Evolutionary conservation across 2,888 invertebrate genomes (phyloP).

Genomic region (Elgonia sp.): DNA sequence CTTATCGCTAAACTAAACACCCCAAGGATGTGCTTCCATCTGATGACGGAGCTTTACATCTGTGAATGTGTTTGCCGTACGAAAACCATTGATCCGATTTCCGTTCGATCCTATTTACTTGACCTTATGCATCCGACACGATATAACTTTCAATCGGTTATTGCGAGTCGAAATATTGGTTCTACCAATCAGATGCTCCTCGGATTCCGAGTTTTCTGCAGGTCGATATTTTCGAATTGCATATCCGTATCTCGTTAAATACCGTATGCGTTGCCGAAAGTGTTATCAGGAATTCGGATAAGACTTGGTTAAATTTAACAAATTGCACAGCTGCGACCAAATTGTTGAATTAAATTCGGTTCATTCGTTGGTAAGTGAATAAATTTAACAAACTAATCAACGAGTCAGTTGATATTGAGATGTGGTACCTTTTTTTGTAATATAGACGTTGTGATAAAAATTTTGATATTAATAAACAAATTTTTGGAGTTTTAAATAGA

Average conservation of each 20-base stretch:
- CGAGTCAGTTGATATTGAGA: too few species aligned
- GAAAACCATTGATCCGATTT: conserved; percentile 61
- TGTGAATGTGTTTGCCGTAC: conserved; percentile 33
- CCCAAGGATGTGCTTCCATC: conserved; percentile 42
- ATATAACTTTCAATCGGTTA: conserved; percentile 58
- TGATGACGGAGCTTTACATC: conserved; percentile 25
- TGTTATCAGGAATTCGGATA: conserved; percentile 20
- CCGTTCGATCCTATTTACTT: conserved; percentile 43
- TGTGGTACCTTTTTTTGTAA: too few species aligned
- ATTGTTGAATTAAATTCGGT: conserved; percentile 10
- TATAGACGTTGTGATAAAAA: too few species aligned
- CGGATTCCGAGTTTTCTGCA: conserved; percentile 15
- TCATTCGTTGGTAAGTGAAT: too few species aligned
- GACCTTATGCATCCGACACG: conserved; percentile 29
- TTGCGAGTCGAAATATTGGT: conserved; percentile 52
- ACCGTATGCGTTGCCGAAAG: conserved; percentile 15
- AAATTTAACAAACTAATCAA: too few species aligned
- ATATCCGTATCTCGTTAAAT: conserved; percentile 43
- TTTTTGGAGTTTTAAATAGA: too few species aligned
- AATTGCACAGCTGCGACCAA: conserved; percentile 10
- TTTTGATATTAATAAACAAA: too few species aligned
- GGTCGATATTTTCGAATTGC: conserved; percentile 45
- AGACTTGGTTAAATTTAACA: conserved; percentile 28
- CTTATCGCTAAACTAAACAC: conserved; percentile 49
- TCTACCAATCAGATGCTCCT: conserved; percentile 47